These are phyloP conservation scores for Argya squamiceps DNA, from an alignment of 2,797 vertebrate genomes.

Conservation along the genomic window DNA sequence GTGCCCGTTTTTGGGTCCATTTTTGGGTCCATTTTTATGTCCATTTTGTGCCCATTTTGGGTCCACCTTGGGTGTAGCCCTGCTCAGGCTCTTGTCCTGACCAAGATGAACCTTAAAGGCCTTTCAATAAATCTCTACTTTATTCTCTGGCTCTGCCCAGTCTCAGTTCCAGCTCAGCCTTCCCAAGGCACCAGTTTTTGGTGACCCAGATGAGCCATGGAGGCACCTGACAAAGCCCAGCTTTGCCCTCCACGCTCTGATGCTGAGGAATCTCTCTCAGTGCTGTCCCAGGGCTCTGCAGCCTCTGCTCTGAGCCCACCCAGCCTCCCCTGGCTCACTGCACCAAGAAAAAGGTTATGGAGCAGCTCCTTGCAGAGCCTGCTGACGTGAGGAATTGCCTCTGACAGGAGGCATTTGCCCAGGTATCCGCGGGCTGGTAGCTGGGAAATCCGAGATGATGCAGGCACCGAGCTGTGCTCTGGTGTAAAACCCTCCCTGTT, in stretches of 20 bases:
- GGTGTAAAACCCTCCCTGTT: accelerated
- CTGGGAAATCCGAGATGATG: background rate
- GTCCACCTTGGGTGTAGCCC: background rate
- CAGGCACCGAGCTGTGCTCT: background rate
- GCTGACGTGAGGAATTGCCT: background rate
- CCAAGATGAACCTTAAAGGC: background rate
- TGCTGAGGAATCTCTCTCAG: background rate
- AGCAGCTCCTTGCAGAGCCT: background rate
- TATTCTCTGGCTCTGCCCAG: background rate
- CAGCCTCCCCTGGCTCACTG: background rate
- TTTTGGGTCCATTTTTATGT: too few relatives aligned
- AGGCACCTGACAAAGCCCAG: background rate
- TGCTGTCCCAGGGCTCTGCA: background rate
- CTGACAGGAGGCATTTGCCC: constrained; percentile 23
- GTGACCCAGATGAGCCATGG: background rate
- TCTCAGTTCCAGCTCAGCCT: background rate
- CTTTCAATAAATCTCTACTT: background rate
- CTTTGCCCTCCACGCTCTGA: background rate
- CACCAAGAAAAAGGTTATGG: background rate
- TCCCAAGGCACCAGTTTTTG: background rate
- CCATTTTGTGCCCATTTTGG: background rate
- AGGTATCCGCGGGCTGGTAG: background rate
- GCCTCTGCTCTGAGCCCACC: background rate
- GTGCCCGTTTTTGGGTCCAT: too few relatives aligned
- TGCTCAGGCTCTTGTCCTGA: background rate